Percentiles rank a stretch among this genome's conserved stretches.
Conservation (phyloP, 2,113 vertebrate genomes). For the Xenopus laevis region DNA sequence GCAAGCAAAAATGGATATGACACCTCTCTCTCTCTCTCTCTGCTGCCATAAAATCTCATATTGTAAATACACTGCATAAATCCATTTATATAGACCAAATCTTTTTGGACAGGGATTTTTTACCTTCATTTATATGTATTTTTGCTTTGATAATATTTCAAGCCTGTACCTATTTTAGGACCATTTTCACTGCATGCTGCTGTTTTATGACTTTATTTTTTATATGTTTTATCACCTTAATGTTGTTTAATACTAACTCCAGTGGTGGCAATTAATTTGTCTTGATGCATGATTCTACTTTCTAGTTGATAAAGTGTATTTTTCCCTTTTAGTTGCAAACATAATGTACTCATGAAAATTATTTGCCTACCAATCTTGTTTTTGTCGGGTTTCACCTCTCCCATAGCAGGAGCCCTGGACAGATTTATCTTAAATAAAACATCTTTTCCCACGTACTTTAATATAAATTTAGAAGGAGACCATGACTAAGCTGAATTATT, state of each 20-base stretch:
- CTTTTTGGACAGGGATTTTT: not conserved
- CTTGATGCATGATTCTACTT: conserved; percentile 41
- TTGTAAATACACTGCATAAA: conserved; percentile 37
- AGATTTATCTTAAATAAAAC: conserved; percentile 11
- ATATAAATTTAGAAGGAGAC: conserved; percentile 24
- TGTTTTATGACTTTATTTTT: conserved; percentile 39
- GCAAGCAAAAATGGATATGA: conserved; percentile 40
- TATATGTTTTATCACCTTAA: conserved; percentile 31
- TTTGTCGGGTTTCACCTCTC: conserved; percentile 43
- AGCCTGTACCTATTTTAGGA: not conserved
- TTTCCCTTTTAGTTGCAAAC: conserved; percentile 46
- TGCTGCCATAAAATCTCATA: conserved; percentile 35
- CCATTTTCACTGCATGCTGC: conserved; percentile 4
- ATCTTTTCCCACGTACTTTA: conserved; percentile 4
- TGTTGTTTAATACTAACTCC: not conserved
- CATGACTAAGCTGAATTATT: conserved; percentile 29
- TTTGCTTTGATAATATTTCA: conserved; percentile 4
- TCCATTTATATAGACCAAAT: conserved; percentile 15
- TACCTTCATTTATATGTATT: not conserved
- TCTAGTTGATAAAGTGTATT: conserved; percentile 39
- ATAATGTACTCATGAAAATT: conserved; percentile 41
- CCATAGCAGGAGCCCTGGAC: conserved; percentile 37
- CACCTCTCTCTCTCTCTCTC: conserved; percentile 16
- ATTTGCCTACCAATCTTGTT: conserved; percentile 25
- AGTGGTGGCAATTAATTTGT: conserved; percentile 46